These are phyloP conservation scores for Cyanoderma ruficeps DNA, from an alignment of 2,113 vertebrate species.

Conservation along the genomic window DNA sequence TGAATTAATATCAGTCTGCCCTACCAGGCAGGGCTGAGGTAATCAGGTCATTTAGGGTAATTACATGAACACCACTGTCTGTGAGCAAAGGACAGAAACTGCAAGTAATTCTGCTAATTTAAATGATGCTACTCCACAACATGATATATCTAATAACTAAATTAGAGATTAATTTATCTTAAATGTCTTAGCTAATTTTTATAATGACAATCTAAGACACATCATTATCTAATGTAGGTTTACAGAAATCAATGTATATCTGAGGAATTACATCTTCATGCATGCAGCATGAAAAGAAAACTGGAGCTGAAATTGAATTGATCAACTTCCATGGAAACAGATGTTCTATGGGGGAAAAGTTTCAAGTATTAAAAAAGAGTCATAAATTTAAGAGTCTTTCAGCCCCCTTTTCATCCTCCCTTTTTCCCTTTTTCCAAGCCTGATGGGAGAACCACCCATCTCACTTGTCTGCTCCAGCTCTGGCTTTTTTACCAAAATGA, in stretches of 20 bases:
- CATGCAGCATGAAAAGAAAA: not conserved
- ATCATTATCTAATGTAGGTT: not conserved
- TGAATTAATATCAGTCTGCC: not conserved
- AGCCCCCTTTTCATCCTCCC: not conserved
- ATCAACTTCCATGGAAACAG: slow-evolving; percentile 22
- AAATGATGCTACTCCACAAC: not conserved
- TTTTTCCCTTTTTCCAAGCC: not conserved
- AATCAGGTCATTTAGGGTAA: not conserved
- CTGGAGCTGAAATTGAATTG: not conserved
- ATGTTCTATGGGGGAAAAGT: not conserved
- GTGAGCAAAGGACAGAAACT: not conserved
- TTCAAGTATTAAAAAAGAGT: not conserved
- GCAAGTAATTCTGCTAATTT: not conserved
- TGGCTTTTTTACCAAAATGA: not conserved
- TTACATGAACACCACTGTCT: not conserved
- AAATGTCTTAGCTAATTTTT: slow-evolving; percentile 13
- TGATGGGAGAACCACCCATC: not conserved
- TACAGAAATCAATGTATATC: not conserved
- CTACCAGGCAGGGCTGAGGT: not conserved
- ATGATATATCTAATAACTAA: not conserved
- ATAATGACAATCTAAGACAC: not conserved
- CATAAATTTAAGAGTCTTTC: not conserved
- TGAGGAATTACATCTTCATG: not conserved
- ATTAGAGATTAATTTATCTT: not conserved
- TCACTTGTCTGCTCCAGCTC: not conserved